A percentile compares a stretch with the other conserved stretches of the same genome.
Evolutionary conservation across 2,888 invertebrate species (phyloP).

Genomic region (Phanerotoma sp.): DNA sequence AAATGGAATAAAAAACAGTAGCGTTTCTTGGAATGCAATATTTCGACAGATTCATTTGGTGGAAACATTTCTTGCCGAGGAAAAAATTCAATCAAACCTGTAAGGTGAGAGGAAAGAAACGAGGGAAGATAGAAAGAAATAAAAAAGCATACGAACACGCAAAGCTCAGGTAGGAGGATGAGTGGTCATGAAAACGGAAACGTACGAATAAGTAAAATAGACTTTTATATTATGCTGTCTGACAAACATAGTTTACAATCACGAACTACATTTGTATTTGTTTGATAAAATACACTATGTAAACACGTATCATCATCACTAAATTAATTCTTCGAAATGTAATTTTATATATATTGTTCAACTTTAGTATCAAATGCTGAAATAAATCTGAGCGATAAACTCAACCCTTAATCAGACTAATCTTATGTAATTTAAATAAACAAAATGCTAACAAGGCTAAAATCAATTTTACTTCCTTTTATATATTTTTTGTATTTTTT

Average conservation of each 20-base stretch:
- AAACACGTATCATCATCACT: slow-evolving; percentile 11
- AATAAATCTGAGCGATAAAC: no score
- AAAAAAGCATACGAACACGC: slow-evolving; percentile 11
- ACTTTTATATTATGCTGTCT: slow-evolving; percentile 11
- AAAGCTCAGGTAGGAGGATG: not conserved
- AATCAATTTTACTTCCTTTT: not conserved
- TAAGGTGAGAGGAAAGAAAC: slow-evolving; percentile 33
- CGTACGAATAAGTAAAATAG: slow-evolving; percentile 6
- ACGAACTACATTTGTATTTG: slow-evolving; percentile 6
- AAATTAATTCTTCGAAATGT: not conserved
- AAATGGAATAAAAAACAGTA: slow-evolving; percentile 48
- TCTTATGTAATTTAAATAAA: not conserved
- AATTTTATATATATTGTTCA: not conserved
- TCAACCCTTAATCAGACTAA: not conserved
- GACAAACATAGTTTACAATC: slow-evolving; percentile 7
- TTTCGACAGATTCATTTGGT: slow-evolving; percentile 58
- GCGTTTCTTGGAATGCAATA: slow-evolving; percentile 57
- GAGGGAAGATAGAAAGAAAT: slow-evolving; percentile 16
- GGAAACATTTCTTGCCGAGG: slow-evolving; percentile 56
- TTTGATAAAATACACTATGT: slow-evolving; percentile 2
- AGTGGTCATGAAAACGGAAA: slow-evolving; percentile 15
- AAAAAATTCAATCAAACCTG: slow-evolving; percentile 57
- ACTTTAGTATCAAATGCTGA: no score
- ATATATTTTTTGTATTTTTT: not conserved
- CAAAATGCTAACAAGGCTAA: not conserved